These are phyloP conservation scores for Cossypha heuglini DNA, from an alignment of 2,797 vertebrate genomes.

Conservation along the genomic window DNA sequence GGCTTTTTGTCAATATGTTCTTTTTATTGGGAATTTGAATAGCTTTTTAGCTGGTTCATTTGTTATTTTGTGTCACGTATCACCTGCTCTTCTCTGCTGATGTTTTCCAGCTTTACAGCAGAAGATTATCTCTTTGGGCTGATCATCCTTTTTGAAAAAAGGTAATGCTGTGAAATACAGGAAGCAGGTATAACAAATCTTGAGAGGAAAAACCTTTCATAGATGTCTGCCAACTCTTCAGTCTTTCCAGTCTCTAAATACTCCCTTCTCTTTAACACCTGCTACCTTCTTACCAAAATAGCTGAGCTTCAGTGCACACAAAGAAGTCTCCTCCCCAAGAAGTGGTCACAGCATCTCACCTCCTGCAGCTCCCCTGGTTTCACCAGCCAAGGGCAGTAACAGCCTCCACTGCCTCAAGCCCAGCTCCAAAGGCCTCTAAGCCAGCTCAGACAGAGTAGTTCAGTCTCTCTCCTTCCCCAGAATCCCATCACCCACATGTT, in stretches of 20 bases:
- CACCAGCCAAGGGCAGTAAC: neutral
- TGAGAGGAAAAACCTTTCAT: neutral
- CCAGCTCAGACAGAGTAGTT: neutral
- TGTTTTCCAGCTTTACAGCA: neutral
- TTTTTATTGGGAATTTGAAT: neutral
- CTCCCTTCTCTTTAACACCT: neutral
- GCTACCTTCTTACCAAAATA: neutral
- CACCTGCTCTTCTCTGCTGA: neutral
- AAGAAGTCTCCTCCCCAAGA: neutral
- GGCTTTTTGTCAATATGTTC: neutral
- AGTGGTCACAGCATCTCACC: neutral
- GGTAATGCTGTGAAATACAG: neutral
- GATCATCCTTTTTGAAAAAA: neutral
- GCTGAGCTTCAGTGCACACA: neutral
- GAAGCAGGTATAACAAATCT: neutral
- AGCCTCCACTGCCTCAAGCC: neutral
- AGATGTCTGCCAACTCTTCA: neutral
- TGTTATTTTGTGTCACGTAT: neutral
- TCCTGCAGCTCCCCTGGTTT: neutral
- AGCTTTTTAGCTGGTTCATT: neutral
- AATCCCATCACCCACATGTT: neutral
- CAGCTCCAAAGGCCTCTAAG: neutral
- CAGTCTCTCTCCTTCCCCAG: neutral
- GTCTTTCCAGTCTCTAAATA: neutral
- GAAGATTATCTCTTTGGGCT: neutral